These are phyloP conservation scores for Kryptopterus vitreolus DNA, from an alignment of 2,797 vertebrate species.

Conservation along the genomic window DNA sequence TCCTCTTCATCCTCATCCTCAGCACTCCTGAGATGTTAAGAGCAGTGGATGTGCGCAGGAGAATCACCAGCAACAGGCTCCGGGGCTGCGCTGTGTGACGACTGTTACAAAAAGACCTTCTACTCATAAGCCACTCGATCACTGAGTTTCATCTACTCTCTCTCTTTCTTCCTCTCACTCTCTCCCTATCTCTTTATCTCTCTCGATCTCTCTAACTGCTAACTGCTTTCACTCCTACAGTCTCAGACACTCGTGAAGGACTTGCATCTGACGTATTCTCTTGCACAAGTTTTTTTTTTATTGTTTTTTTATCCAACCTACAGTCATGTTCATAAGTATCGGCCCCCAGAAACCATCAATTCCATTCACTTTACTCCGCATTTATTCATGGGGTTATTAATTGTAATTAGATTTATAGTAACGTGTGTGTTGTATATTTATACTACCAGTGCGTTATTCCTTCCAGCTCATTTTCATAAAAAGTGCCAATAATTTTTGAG, in stretches of 20 bases:
- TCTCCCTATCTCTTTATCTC: not conserved
- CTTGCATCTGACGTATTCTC: not conserved
- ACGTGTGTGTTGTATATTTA: not conserved
- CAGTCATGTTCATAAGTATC: not conserved
- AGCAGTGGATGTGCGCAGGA: constrained; percentile 9
- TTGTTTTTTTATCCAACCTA: not conserved
- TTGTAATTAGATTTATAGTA: not conserved
- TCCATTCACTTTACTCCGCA: not conserved
- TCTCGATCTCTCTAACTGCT: not conserved
- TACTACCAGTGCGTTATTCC: not conserved
- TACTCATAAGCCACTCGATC: constrained; percentile 3
- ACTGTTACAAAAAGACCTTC: constrained; percentile 39
- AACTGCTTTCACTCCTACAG: constrained; percentile 12
- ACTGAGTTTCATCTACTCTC: not conserved
- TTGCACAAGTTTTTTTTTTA: not conserved
- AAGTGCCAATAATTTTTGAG: not conserved
- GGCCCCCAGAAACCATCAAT: not conserved
- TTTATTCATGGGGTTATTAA: not conserved
- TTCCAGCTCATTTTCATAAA: not conserved
- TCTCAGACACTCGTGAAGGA: not conserved
- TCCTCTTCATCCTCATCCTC: not conserved
- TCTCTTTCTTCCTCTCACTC: constrained; percentile 40
- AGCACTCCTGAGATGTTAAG: constrained; percentile 36
- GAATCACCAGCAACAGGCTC: constrained; percentile 24
- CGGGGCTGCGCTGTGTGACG: constrained; percentile 56